Evolutionary conservation across 2,888 invertebrate species (phyloP).

Genomic region (Phania funesta): DNA sequence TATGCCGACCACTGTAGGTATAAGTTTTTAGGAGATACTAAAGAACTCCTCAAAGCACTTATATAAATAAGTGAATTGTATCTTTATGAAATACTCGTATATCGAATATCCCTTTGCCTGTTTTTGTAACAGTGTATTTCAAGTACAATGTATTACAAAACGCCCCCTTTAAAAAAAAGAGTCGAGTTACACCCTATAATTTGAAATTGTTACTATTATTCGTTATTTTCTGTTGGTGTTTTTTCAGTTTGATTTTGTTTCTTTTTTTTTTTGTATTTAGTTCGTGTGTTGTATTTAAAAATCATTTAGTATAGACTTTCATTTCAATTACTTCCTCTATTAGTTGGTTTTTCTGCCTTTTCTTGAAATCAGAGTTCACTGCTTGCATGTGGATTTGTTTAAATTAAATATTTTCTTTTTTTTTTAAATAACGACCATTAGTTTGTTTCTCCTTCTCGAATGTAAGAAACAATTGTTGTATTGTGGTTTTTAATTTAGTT

Average conservation of each 20-base stretch:
- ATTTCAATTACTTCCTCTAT: constrained; percentile 62
- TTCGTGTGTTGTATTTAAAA: constrained; percentile 54
- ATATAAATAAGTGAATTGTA: too few relatives aligned
- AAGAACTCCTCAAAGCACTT: too few relatives aligned
- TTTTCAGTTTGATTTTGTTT: background rate
- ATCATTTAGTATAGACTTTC: constrained; percentile 62
- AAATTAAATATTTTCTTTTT: constrained; percentile 37
- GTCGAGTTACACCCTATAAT: constrained; percentile 53
- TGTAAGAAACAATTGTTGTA: constrained; percentile 34
- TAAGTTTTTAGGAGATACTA: too few relatives aligned
- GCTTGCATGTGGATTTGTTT: constrained; percentile 39
- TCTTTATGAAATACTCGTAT: too few relatives aligned
- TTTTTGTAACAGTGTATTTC: constrained; percentile 34
- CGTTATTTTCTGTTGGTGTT: constrained; percentile 26
- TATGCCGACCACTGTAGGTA: too few relatives aligned
- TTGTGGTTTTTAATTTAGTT: constrained; percentile 64
- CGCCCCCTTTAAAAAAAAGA: constrained; percentile 38
- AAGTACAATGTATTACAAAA: constrained; percentile 44
- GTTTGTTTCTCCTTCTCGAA: constrained; percentile 10
- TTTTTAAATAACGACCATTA: constrained; percentile 29
- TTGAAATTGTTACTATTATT: constrained; percentile 36
- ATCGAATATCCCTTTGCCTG: background rate
- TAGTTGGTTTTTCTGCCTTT: constrained; percentile 21
- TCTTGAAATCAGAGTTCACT: constrained; percentile 7
- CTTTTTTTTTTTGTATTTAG: background rate